These are phyloP conservation scores for Paramormyrops kingsleyae DNA, from an alignment of 2,113 vertebrate genomes.

Conservation along the genomic window DNA sequence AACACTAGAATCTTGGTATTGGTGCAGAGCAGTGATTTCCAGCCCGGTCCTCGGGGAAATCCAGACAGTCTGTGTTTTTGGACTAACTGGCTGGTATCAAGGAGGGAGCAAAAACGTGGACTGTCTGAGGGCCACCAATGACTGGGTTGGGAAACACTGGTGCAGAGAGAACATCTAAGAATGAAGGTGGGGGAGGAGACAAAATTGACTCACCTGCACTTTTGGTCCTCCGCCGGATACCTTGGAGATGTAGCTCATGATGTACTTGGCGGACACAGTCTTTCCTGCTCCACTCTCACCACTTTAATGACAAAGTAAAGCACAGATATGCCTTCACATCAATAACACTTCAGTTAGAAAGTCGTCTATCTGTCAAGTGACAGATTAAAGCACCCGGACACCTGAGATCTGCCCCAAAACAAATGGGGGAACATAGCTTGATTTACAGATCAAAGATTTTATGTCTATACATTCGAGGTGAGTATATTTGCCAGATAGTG, in stretches of 20 bases:
- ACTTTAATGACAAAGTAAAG: conserved; percentile 34
- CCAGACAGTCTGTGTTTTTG: not conserved
- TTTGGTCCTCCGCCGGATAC: conserved; percentile 70
- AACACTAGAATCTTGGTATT: too few species aligned
- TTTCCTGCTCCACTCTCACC: conserved; percentile 76
- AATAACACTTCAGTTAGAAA: not conserved
- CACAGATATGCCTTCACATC: not conserved
- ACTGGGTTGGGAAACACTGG: not conserved
- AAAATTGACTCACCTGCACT: conserved; percentile 60
- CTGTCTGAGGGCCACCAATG: not conserved
- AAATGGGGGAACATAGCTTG: not conserved
- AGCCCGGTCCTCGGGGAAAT: not conserved
- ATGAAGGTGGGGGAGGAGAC: not conserved
- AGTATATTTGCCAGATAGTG: not conserved
- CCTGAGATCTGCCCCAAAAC: not conserved
- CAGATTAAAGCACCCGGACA: not conserved
- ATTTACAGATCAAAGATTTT: not conserved
- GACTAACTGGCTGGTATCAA: not conserved
- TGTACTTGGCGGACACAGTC: conserved; percentile 72
- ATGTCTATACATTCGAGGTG: not conserved
- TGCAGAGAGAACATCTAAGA: not conserved
- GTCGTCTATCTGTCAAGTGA: not conserved
- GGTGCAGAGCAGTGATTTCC: not conserved
- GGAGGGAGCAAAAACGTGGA: not conserved
- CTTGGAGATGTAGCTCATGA: conserved; percentile 75